Conservation (phyloP, 2,888 invertebrate species). For the Fissipunctia ypsillon region DNA sequence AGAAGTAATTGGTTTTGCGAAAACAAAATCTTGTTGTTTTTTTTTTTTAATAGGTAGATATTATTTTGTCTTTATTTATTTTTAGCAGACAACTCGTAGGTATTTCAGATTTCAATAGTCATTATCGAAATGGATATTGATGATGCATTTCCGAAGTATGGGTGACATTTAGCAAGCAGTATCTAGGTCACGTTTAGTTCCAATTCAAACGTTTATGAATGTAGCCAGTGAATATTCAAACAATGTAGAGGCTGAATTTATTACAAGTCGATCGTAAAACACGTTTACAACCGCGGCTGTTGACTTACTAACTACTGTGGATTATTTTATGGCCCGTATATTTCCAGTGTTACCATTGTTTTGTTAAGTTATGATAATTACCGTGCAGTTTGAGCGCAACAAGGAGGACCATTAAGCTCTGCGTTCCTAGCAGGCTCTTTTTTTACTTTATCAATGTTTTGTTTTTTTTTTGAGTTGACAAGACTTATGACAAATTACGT, state of each 20-base stretch:
- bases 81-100: background rate
- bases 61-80: too few species aligned
- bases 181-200: constrained; percentile 52
- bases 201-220: constrained; percentile 52
- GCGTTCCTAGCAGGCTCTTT: constrained; percentile 1
- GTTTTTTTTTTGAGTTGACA: constrained; percentile 7
- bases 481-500: background rate
- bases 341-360: constrained; percentile 48
- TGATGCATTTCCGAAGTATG: constrained; percentile 30
- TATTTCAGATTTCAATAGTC: constrained; percentile 10
- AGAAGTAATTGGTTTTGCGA: constrained; percentile 28
- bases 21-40: background rate
- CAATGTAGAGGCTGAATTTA: constrained; percentile 58
- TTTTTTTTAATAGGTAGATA: too few species aligned
- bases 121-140: constrained; percentile 40
- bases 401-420: constrained; percentile 43
- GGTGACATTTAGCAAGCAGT: constrained; percentile 23
- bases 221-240: constrained; percentile 55
- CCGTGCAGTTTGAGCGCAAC: constrained; percentile 38
- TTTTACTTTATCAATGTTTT: constrained; percentile 5
- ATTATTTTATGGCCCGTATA: constrained; percentile 60
- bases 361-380: constrained; percentile 53
- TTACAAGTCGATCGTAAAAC: constrained; percentile 63
- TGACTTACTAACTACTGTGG: constrained; percentile 60
- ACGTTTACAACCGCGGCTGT: constrained; percentile 58